A percentile compares a stretch with the other conserved stretches of the same genome.
Evolutionary conservation across 37 sponge, comb jelly and placozoan species (phyloP).

Genomic region (Geodia barretti): DNA sequence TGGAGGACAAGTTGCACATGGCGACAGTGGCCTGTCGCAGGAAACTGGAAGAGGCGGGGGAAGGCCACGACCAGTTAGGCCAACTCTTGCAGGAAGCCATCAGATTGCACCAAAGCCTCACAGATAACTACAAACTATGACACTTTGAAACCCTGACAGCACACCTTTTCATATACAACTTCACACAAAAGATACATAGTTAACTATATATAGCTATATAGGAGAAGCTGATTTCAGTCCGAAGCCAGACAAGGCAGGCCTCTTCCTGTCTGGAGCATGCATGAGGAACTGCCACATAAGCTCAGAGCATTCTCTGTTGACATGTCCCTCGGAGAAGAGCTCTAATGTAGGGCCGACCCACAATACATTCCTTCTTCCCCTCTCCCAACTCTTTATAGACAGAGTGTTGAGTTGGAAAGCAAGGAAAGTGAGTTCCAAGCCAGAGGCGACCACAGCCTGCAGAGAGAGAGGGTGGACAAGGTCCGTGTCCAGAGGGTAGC

Average conservation of each 20-base stretch:
- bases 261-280: constrained; percentile 27
- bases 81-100: constrained; percentile 18
- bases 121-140: background rate
- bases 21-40: constrained; percentile 24
- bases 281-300: constrained; percentile 60
- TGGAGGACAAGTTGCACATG: constrained; percentile 54
- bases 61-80: constrained; percentile 22
- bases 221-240: background rate
- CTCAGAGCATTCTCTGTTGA: constrained; percentile 53
- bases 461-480: constrained; percentile 57
- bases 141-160: background rate
- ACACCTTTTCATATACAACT: background rate
- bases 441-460: constrained; percentile 74
- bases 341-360: constrained; percentile 71
- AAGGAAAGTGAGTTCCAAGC: constrained; percentile 69
- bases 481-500: constrained; percentile 53
- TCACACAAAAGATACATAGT: background rate
- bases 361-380: constrained; percentile 41
- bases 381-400: constrained; percentile 24
- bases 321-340: constrained; percentile 30
- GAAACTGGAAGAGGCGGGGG: constrained; percentile 13
- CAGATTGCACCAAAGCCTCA: constrained; percentile 16
- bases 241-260: constrained; percentile 42
- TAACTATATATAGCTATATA: constrained; percentile 2
- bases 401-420: constrained; percentile 82